These are phyloP conservation scores for Euwallacea fornicatus DNA, from an alignment of 1,140 invertebrate genomes.

Conservation along the genomic window DNA sequence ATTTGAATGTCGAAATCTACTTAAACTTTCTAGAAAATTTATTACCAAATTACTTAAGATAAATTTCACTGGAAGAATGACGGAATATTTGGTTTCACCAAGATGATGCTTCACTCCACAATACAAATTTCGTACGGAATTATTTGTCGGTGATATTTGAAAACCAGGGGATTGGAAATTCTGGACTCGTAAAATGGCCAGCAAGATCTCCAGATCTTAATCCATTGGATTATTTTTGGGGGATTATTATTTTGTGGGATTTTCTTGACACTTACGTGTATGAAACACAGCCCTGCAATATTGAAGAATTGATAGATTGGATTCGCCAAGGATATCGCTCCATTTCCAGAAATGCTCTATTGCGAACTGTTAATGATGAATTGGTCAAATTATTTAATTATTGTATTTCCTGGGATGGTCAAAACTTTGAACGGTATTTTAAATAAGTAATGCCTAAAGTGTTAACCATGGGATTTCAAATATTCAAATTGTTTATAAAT, in stretches of 20 bases:
- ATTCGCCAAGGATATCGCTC: neutral
- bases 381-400: neutral
- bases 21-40: neutral
- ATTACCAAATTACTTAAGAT: neutral
- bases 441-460: neutral
- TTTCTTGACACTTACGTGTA: neutral
- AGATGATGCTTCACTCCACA: neutral
- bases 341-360: neutral
- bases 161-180: neutral
- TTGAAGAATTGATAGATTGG: neutral
- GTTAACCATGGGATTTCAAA: too few relatives aligned
- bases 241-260: neutral
- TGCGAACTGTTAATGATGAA: neutral
- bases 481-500: neutral
- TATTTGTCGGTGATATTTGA: neutral
- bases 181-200: neutral
- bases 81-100: too few relatives aligned
- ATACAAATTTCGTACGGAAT: neutral
- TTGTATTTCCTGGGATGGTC: neutral
- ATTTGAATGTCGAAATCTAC: too few relatives aligned
- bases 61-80: too few relatives aligned
- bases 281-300: neutral
- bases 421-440: neutral
- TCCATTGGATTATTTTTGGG: conserved; percentile 13
- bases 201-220: neutral